Evolutionary conservation across 2,113 vertebrate species (phyloP).

Genomic region (Cygnus atratus): DNA sequence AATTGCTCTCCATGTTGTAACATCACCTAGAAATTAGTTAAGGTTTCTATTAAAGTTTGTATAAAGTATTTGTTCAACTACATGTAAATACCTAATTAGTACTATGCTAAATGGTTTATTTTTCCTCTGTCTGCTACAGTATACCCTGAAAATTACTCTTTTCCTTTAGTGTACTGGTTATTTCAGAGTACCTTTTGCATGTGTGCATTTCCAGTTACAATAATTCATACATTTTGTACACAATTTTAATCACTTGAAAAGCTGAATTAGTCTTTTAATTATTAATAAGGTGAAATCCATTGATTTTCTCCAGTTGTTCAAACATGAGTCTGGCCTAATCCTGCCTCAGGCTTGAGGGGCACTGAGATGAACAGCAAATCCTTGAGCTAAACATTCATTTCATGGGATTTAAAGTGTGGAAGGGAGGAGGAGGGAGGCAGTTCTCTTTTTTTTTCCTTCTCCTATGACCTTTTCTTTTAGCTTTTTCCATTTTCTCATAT

Average conservation of each 20-base stretch:
- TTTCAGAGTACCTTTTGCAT: conserved; percentile 35
- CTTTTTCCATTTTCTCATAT: conserved; percentile 40
- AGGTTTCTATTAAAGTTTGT: conserved; percentile 12
- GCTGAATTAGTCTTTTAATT: conserved; percentile 83
- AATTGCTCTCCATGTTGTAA: neutral
- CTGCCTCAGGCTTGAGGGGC: conserved; percentile 75
- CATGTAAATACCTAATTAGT: neutral
- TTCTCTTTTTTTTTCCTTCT: conserved; percentile 18
- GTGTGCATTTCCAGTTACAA: conserved; percentile 24
- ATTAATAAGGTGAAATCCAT: conserved; percentile 87
- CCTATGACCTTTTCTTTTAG: conserved; percentile 60
- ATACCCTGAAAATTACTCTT: neutral
- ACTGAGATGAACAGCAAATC: conserved; percentile 80
- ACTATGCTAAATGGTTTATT: neutral
- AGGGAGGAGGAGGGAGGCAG: neutral
- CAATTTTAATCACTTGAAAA: conserved; percentile 79
- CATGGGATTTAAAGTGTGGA: conserved; percentile 71
- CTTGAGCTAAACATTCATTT: conserved; percentile 84
- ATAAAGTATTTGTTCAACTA: neutral
- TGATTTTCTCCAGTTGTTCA: conserved; percentile 87
- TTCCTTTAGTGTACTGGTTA: neutral
- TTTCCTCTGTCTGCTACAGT: neutral
- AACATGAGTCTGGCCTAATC: conserved; percentile 82
- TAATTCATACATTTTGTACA: conserved; percentile 71
- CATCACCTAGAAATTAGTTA: conserved; percentile 19